These are phyloP conservation scores for Andrena fulva DNA, from an alignment of 2,888 invertebrate genomes.

Conservation along the genomic window DNA sequence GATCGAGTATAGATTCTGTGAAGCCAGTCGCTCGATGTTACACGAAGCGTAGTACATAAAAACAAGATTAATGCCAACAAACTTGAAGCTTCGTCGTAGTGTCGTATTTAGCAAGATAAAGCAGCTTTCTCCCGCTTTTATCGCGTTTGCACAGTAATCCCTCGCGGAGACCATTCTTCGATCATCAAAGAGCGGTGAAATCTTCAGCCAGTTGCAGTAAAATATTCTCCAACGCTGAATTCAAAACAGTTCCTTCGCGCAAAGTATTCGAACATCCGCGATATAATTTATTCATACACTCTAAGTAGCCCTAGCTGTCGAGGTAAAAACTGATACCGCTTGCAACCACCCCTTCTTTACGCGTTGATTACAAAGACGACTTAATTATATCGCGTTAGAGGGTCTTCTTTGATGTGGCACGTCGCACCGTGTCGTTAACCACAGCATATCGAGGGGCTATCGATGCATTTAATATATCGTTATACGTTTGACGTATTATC, in stretches of 20 bases:
- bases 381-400: slow-evolving; percentile 60
- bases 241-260: neutral
- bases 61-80: too few relatives aligned
- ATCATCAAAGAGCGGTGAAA: neutral
- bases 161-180: neutral
- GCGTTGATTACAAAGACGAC: slow-evolving; percentile 39
- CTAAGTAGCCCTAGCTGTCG: neutral
- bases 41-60: too few relatives aligned
- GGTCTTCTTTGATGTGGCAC: slow-evolving; percentile 59
- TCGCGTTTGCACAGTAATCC: neutral
- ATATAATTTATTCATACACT: neutral
- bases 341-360: neutral
- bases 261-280: neutral
- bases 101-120: too few relatives aligned
- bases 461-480: slow-evolving; percentile 51
- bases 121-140: too few relatives aligned
- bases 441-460: slow-evolving; percentile 31
- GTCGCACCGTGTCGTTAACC: slow-evolving; percentile 44
- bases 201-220: neutral
- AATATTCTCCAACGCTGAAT: neutral
- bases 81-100: too few relatives aligned
- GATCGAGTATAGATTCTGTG: too few relatives aligned
- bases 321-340: slow-evolving; percentile 13
- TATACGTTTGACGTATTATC: slow-evolving; percentile 56
- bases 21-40: neutral